These are phyloP conservation scores for Andrena fulva DNA, from an alignment of 2,888 invertebrate species.

Conservation along the genomic window DNA sequence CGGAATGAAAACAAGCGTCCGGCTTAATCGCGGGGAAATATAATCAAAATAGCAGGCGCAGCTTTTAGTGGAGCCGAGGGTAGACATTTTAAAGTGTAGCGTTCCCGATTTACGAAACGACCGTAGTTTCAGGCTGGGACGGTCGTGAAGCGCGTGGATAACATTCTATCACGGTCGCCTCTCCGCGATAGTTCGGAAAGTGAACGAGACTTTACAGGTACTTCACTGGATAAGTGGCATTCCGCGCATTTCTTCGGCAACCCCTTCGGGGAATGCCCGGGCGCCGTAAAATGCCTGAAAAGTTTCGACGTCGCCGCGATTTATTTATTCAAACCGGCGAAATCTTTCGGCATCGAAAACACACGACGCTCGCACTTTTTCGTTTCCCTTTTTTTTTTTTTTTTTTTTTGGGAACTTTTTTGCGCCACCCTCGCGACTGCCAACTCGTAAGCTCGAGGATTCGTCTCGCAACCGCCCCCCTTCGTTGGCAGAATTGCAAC, in stretches of 20 bases:
- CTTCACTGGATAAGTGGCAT: conserved; percentile 79
- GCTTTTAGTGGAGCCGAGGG: background rate
- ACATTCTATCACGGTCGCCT: conserved; percentile 54
- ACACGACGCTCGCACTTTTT: conserved; percentile 37
- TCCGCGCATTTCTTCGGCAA: conserved; percentile 65
- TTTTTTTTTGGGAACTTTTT: conserved; percentile 9
- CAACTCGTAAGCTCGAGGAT: conserved; percentile 17
- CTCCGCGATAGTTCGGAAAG: conserved; percentile 51
- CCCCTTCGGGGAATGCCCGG: conserved; percentile 58
- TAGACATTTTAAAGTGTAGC: conserved; percentile 10
- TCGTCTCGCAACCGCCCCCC: background rate
- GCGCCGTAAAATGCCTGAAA: conserved; percentile 74
- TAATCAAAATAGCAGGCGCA: background rate
- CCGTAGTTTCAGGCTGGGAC: conserved; percentile 26
- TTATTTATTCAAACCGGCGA: conserved; percentile 70
- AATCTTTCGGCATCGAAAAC: conserved; percentile 57
- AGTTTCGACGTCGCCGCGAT: conserved; percentile 76
- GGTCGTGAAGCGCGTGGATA: conserved; percentile 50
- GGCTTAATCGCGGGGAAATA: background rate
- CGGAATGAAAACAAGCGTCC: background rate
- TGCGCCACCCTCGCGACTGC: background rate
- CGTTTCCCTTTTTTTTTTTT: conserved; percentile 6
- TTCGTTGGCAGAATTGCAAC: conserved; percentile 27
- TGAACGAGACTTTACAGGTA: conserved; percentile 77
- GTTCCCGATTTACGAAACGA: conserved; percentile 44